These are phyloP conservation scores for Pyxicephalus adspersus DNA, from an alignment of 2,113 vertebrate genomes.

Conservation along the genomic window DNA sequence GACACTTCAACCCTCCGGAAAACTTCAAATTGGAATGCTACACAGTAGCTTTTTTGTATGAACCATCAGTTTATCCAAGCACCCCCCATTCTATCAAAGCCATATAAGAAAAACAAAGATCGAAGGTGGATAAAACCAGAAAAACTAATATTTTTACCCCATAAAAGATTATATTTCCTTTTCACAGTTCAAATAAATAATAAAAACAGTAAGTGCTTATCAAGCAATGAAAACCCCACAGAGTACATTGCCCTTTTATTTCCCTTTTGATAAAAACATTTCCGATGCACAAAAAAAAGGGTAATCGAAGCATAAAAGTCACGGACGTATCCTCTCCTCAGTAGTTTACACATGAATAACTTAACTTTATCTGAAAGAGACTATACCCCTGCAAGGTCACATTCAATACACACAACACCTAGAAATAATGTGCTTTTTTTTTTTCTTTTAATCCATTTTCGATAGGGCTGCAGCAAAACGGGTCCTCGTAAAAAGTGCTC, in stretches of 20 bases:
- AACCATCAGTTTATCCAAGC: not conserved
- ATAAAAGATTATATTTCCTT: slow-evolving; percentile 20
- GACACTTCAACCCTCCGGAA: too few species aligned
- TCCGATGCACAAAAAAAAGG: slow-evolving; percentile 21
- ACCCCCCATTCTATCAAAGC: not conserved
- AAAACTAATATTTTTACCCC: slow-evolving; percentile 8
- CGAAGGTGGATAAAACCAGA: not conserved
- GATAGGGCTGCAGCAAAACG: slow-evolving; percentile 62
- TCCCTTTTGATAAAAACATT: slow-evolving; percentile 19
- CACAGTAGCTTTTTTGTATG: too few species aligned
- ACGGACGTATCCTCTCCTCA: slow-evolving; percentile 58
- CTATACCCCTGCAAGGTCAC: slow-evolving; percentile 69
- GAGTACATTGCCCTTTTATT: not conserved
- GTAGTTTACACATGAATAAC: slow-evolving; percentile 68
- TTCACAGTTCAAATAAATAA: not conserved
- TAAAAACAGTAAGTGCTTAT: slow-evolving; percentile 24
- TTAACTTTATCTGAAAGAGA: slow-evolving; percentile 67
- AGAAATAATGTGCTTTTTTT: slow-evolving; percentile 60
- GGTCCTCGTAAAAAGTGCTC: slow-evolving; percentile 62
- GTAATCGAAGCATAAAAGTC: slow-evolving; percentile 60
- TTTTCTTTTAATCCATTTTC: slow-evolving; percentile 66
- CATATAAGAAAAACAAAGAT: not conserved
- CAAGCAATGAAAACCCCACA: slow-evolving; percentile 1
- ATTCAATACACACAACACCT: slow-evolving; percentile 19
- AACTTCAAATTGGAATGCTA: too few species aligned